phyloP scores from a whole-genome alignment of 2,888 invertebrate genomes.

The Chrysopilus asiliformis region DNA sequence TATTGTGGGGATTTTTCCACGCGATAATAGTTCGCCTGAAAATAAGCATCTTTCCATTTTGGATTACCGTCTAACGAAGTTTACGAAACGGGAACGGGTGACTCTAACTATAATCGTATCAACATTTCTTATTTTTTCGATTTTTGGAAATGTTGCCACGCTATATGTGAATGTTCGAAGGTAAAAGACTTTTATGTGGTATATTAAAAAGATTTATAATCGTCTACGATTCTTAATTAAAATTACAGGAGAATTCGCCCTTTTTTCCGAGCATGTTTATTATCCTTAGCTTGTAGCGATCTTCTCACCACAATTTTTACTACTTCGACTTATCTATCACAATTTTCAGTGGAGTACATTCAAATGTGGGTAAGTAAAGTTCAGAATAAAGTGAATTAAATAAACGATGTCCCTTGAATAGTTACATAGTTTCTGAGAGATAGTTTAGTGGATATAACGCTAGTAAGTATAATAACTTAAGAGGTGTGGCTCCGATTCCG shows the following conservation, averaged over 20 bases:
- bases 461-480: too few relatives aligned
- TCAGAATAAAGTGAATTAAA: background rate
- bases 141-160: constrained; percentile 15
- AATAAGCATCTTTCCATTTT: too few relatives aligned
- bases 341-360: constrained; percentile 23
- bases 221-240: too few relatives aligned
- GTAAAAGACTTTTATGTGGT: constrained; percentile 5
- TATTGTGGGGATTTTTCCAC: too few relatives aligned
- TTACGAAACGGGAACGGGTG: background rate
- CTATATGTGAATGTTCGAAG: constrained; percentile 12
- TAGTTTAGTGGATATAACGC: too few relatives aligned
- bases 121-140: constrained; percentile 8
- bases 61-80: too few relatives aligned
- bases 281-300: constrained; percentile 40
- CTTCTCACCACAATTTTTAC: constrained; percentile 28
- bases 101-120: background rate
- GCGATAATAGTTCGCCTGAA: too few relatives aligned
- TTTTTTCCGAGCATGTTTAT: constrained; percentile 39
- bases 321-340: constrained; percentile 22
- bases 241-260: constrained; percentile 39
- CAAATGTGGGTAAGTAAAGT: constrained; percentile 26
- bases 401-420: too few relatives aligned
- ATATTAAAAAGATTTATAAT: background rate
- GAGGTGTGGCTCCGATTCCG: too few relatives aligned
- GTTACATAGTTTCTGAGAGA: too few relatives aligned